Percentiles rank a stretch among this genome's conserved stretches.
These are phyloP conservation scores for Perognathus longimembris DNA, from an alignment of 2,113 vertebrate species.

Conservation along the genomic window DNA sequence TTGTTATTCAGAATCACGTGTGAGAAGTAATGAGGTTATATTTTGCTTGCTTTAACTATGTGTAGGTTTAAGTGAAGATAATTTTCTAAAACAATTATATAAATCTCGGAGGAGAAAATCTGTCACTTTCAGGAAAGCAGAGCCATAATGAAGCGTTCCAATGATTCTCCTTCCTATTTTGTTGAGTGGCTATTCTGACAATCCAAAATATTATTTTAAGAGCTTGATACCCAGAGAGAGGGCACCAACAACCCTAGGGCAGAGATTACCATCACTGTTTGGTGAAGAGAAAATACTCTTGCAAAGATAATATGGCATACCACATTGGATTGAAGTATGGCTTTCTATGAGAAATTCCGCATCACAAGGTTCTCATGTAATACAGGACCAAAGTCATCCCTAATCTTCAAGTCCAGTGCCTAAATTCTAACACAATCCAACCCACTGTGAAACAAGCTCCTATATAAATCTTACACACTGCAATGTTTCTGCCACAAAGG, in stretches of 20 bases:
- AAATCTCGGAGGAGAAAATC: slow-evolving; percentile 70
- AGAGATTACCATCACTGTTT: slow-evolving; percentile 81
- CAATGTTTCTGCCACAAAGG: slow-evolving; percentile 62
- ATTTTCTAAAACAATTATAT: slow-evolving; percentile 76
- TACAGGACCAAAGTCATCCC: slow-evolving; percentile 40
- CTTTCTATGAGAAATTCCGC: slow-evolving; percentile 80
- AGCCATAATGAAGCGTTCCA: slow-evolving; percentile 73
- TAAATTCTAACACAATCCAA: slow-evolving; percentile 58
- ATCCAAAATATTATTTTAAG: slow-evolving; percentile 81
- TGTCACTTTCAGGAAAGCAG: slow-evolving; percentile 60
- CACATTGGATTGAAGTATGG: slow-evolving; percentile 68
- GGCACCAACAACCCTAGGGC: slow-evolving; percentile 69
- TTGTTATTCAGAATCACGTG: slow-evolving; percentile 26
- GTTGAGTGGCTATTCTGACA: slow-evolving; percentile 73
- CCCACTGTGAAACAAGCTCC: slow-evolving; percentile 64
- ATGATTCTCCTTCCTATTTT: slow-evolving; percentile 54
- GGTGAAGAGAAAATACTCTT: slow-evolving; percentile 77
- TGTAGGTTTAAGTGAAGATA: slow-evolving; percentile 69
- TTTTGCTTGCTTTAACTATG: slow-evolving; percentile 66
- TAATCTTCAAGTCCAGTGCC: slow-evolving; percentile 70
- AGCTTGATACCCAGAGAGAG: slow-evolving; percentile 74
- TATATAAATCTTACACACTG: slow-evolving; percentile 61
- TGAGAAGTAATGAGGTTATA: slow-evolving; percentile 54
- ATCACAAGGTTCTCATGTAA: slow-evolving; percentile 57
- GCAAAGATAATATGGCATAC: slow-evolving; percentile 76